Evolutionary conservation across 1,140 invertebrate genomes (phyloP).

Genomic region (Agraylea sexmaculata): DNA sequence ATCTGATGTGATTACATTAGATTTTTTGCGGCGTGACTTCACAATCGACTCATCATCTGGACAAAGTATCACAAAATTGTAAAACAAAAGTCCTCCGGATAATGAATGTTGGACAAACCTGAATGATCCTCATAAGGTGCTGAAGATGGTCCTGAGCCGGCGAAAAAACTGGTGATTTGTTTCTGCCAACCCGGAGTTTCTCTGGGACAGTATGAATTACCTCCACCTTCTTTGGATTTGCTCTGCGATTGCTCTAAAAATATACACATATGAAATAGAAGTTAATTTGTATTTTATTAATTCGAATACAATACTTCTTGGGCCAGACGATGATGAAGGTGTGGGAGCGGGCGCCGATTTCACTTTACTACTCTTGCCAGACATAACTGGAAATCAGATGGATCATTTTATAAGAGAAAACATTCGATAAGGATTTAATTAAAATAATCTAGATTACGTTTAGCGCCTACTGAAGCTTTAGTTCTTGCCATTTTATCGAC

Average conservation of each 20-base stretch:
- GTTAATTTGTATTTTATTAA: neutral
- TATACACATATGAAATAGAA: conserved; percentile 1
- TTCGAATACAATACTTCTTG: neutral
- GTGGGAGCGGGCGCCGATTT: conserved; percentile 2
- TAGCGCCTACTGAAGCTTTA: conserved; percentile 33
- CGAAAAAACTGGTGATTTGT: conserved; percentile 39
- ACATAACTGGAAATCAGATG: neutral
- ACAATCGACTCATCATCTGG: neutral
- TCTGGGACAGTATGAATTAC: conserved; percentile 38
- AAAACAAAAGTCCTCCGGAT: neutral
- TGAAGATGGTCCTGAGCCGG: conserved; percentile 12
- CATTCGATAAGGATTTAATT: neutral
- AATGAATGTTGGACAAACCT: conserved; percentile 7
- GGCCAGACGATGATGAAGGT: neutral
- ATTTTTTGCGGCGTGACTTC: neutral
- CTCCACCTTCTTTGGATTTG: conserved; percentile 24
- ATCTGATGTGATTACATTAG: conserved; percentile 4
- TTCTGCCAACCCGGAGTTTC: conserved; percentile 42
- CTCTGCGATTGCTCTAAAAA: neutral
- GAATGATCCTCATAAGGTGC: conserved; percentile 1
- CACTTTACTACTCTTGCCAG: conserved; percentile 9
- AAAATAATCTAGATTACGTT: conserved; percentile 22
- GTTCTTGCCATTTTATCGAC: conserved; percentile 30
- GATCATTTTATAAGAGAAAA: neutral
- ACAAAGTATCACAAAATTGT: neutral